Percentiles rank a stretch among this genome's conserved stretches.
Conservation (phyloP, 2,888 invertebrate species). For the Steinernema hermaphroditum region DNA sequence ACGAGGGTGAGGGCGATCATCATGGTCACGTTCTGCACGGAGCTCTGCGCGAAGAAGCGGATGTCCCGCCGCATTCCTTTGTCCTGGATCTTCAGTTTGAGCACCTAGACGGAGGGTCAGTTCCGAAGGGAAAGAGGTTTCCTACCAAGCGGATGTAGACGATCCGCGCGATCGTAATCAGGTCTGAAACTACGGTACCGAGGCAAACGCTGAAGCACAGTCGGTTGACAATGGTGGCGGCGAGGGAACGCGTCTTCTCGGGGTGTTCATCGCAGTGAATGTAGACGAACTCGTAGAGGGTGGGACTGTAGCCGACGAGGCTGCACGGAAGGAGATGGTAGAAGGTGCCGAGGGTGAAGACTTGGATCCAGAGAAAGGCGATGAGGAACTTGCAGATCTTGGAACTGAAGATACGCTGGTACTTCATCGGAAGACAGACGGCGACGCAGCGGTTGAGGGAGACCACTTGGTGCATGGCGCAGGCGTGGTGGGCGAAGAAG, state of each 20-base stretch:
- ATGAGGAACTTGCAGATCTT: background rate
- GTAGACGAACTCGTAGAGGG: constrained; percentile 17
- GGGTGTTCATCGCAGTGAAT: constrained; percentile 18
- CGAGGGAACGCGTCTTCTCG: background rate
- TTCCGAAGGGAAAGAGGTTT: no score
- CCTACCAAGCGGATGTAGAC: constrained; percentile 15
- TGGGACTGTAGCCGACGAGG: constrained; percentile 23
- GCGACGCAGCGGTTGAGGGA: constrained; percentile 23
- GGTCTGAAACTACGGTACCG: constrained; percentile 21
- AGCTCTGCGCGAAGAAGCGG: constrained; percentile 27
- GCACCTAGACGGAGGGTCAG: background rate
- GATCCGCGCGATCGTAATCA: constrained; percentile 4
- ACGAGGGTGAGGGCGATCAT: constrained; percentile 19
- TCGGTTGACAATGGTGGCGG: constrained; percentile 2
- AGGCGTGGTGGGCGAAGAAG: constrained; percentile 26
- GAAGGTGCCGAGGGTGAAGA: background rate
- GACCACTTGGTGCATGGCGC: constrained; percentile 24
- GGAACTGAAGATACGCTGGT: constrained; percentile 11
- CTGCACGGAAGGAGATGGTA: constrained; percentile 14
- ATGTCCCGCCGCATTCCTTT: constrained; percentile 23
- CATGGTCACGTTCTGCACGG: constrained; percentile 23
- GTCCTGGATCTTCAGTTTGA: constrained; percentile 11
- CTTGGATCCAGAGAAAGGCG: constrained; percentile 8
- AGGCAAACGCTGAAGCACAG: constrained; percentile 14
- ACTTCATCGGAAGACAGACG: constrained; percentile 27